These are phyloP conservation scores for Alectura lathami DNA, from an alignment of 2,113 vertebrate species.

Conservation along the genomic window DNA sequence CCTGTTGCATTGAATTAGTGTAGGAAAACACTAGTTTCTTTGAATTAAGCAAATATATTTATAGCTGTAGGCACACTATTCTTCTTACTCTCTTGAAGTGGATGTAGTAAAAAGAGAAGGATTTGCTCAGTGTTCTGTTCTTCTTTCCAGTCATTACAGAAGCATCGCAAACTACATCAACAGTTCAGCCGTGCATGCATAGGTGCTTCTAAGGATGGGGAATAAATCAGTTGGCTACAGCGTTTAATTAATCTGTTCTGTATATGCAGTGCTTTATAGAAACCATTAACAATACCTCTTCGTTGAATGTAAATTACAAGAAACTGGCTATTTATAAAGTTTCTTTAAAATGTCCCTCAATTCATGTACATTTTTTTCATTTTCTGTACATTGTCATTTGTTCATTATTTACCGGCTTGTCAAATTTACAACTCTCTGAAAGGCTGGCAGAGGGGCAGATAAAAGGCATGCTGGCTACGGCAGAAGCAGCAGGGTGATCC, in stretches of 20 bases:
- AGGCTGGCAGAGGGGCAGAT: background rate
- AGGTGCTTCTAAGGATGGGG: background rate
- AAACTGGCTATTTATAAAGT: background rate
- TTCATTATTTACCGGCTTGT: background rate
- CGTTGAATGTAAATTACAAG: background rate
- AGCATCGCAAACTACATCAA: background rate
- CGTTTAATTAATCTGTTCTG: background rate
- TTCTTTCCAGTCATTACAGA: background rate
- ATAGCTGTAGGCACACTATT: background rate
- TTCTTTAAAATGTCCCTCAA: background rate
- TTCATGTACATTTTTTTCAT: background rate
- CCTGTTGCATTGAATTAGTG: background rate
- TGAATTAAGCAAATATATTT: background rate
- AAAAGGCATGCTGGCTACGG: accelerated
- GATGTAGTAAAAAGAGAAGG: background rate
- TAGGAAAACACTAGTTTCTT: background rate
- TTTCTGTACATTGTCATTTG: background rate
- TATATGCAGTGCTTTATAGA: background rate
- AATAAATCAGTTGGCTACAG: background rate
- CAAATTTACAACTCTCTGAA: background rate
- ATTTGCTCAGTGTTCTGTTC: background rate
- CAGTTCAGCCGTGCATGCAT: background rate
- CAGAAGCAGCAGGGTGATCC: background rate
- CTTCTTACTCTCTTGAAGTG: background rate
- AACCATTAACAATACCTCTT: background rate